A percentile compares a stretch with the other conserved stretches of the same genome.
Conservation (phyloP, 2,797 vertebrate species). For the Mus spretus region DNA sequence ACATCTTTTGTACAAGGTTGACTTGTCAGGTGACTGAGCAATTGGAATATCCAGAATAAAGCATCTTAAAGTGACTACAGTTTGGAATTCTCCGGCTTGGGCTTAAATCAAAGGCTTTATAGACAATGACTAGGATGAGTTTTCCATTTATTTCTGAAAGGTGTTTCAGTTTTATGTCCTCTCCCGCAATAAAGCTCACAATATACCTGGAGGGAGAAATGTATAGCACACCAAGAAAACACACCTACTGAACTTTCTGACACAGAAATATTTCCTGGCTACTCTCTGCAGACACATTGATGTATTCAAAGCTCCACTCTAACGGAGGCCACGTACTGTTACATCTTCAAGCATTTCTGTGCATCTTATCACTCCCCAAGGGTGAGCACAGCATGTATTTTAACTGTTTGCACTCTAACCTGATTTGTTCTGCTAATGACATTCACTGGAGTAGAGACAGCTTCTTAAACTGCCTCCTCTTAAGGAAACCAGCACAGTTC, state of each 20-base stretch:
- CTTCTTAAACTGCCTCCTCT: constrained; percentile 47
- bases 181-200: constrained; percentile 3
- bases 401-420: constrained; percentile 65
- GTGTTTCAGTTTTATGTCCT: not conserved
- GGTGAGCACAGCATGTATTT: constrained; percentile 55
- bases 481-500: constrained; percentile 44
- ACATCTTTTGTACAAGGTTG: constrained; percentile 10
- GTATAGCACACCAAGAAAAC: constrained; percentile 29
- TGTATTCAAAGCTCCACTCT: constrained; percentile 16
- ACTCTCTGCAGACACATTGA: constrained; percentile 31
- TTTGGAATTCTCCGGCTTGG: constrained; percentile 38
- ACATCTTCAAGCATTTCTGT: constrained; percentile 44
- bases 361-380: constrained; percentile 35
- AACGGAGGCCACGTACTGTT: constrained; percentile 21
- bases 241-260: not conserved
- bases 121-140: constrained; percentile 16
- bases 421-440: constrained; percentile 70
- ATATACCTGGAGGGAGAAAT: constrained; percentile 41
- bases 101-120: constrained; percentile 23
- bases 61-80: not conserved
- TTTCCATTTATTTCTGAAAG: constrained; percentile 62
- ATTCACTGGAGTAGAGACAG: constrained; percentile 56
- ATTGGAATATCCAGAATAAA: constrained; percentile 61
- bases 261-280: constrained; percentile 5
- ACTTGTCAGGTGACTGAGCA: constrained; percentile 27